phyloP scores from a whole-genome alignment of 2,888 invertebrate species.

The Saturnia japonica region DNA sequence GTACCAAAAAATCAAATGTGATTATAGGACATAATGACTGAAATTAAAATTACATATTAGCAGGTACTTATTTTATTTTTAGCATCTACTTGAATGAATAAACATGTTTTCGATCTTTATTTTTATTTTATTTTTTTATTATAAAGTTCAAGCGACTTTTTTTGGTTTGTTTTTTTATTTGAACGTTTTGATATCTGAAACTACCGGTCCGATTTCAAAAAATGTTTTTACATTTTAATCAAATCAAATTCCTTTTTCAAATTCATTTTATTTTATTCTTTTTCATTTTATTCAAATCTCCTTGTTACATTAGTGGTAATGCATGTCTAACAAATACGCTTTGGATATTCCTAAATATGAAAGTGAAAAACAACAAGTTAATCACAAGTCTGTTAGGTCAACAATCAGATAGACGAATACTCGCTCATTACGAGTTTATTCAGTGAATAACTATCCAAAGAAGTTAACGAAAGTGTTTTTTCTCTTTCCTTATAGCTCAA shows the following conservation, averaged over 20 bases:
- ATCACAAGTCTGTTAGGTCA: constrained; percentile 42
- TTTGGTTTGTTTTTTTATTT: no score
- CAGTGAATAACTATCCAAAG: constrained; percentile 33
- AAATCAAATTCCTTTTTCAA: no score
- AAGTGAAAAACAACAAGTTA: constrained; percentile 60
- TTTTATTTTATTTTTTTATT: no score
- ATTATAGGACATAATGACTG: background rate
- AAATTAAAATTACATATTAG: no score
- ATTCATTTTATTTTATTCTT: no score
- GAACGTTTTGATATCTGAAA: no score
- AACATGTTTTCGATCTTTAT: no score
- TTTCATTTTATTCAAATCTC: background rate
- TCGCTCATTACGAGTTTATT: constrained; percentile 37
- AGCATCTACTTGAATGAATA: no score
- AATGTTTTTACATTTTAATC: no score
- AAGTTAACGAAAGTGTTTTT: constrained; percentile 49
- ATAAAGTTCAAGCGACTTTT: no score
- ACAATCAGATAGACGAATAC: constrained; percentile 38
- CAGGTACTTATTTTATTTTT: no score
- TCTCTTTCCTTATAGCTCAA: constrained; percentile 29
- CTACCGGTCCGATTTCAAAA: no score
- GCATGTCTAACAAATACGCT: background rate
- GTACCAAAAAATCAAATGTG: background rate
- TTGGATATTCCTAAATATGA: constrained; percentile 50
- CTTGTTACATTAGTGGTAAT: background rate